Base-by-base conservation (phyloP, 2,113 vertebrate species). In the Tachysurus vachellii region DNA sequence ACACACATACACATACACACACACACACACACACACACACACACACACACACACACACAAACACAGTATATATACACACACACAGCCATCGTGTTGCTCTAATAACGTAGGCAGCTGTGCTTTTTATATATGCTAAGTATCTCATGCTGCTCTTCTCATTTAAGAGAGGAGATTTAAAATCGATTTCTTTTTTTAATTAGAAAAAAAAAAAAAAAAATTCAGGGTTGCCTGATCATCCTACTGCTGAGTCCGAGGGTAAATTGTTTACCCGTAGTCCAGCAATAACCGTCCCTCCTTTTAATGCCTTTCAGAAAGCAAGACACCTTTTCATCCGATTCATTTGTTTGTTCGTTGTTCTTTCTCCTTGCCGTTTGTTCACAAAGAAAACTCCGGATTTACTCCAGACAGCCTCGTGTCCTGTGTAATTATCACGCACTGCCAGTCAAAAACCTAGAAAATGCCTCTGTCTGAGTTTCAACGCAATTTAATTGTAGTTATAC, bases 81-180 rank as follows among this genome's bases (percentile, higher is more conserved):
- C 54, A 42, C 68, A 62, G 86, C 68, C 80, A 76, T 87, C 10
- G n/a, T 53, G 77, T 70, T 81, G 47, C 53, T 83, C n/a, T 76
- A 75, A 89, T 70, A 83, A 73, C 73, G 44, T 79, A 80, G 89
- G 89, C 89, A 89, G 86, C 88, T 89, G 79, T 83, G 86, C 64
- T 85, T 85, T 88, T 79, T 80, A 57, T 80, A 82, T 85, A 87
- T 13, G 70, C 80, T 64, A 79, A 59, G 56, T 85, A 79, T 83
- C 83, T 83, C 68, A 68, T 71, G 71, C 64, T 62, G 77, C 79
- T 79, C 83, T 85, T 80, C 54, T 86, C 83, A 79, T 71, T 83
- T 77, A 62, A 36, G 44, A 76, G 86, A 83, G 50, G 77, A 82
- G 79, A 47, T 50, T 36, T 36, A 7, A 76, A 83, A 83, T 64